Evolutionary conservation across 2,888 invertebrate genomes (phyloP).

Genomic region (Epinotia demarniana): DNA sequence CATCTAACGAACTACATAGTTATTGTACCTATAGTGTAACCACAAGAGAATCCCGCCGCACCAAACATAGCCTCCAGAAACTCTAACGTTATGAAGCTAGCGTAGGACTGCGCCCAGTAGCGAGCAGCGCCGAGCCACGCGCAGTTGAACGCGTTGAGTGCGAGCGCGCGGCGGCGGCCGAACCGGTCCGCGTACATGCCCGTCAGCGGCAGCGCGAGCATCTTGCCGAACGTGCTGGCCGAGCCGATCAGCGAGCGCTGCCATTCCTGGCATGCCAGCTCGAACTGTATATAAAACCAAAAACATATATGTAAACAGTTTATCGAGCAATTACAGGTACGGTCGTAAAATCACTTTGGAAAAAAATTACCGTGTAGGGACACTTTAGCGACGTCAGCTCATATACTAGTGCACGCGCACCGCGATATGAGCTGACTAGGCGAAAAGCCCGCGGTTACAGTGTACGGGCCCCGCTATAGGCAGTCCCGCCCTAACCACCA

Average conservation of each 20-base stretch:
- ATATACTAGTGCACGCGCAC: too few species aligned
- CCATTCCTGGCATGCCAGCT: slow-evolving; percentile 84
- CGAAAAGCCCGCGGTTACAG: too few species aligned
- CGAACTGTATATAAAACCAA: slow-evolving; percentile 67
- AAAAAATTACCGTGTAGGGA: too few species aligned
- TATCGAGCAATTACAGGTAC: not conserved
- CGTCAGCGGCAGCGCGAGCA: slow-evolving; percentile 84
- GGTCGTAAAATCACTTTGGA: too few species aligned
- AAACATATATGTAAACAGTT: not conserved
- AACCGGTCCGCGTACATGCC: slow-evolving; percentile 87
- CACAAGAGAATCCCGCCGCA: slow-evolving; percentile 85
- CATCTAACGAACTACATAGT: slow-evolving; percentile 47
- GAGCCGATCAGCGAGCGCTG: slow-evolving; percentile 87
- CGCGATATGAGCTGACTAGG: too few species aligned
- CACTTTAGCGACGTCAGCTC: too few species aligned
- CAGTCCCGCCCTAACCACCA: too few species aligned
- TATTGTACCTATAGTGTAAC: slow-evolving; percentile 83
- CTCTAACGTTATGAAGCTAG: slow-evolving; percentile 85
- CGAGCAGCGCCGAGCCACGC: slow-evolving; percentile 84
- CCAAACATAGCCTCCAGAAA: slow-evolving; percentile 85
- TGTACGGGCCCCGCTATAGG: too few species aligned
- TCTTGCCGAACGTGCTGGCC: slow-evolving; percentile 85
- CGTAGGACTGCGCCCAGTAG: slow-evolving; percentile 77
- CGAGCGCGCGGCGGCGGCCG: slow-evolving; percentile 78
- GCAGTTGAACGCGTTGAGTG: slow-evolving; percentile 76